Evolutionary conservation across 2,888 invertebrate species (phyloP).

Genomic region (Halocaridina rubra): DNA sequence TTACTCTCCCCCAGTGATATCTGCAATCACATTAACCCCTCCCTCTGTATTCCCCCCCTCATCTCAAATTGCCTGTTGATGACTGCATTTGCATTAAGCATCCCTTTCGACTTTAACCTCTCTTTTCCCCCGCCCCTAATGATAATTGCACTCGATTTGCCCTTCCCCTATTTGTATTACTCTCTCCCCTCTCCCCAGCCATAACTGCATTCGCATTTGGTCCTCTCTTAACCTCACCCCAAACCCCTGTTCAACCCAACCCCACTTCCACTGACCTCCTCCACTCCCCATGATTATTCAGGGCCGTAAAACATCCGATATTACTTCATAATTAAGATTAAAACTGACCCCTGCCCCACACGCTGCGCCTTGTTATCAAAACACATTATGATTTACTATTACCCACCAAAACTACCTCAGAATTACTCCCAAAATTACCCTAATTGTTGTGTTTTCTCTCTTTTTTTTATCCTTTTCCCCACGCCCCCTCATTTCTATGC

Average conservation of each 20-base stretch:
- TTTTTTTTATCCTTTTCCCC: background rate
- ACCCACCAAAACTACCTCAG: background rate
- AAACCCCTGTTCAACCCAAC: background rate
- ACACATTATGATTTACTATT: background rate
- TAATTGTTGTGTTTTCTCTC: background rate
- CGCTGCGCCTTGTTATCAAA: background rate
- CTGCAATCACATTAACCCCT: too few relatives aligned
- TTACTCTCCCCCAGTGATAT: too few relatives aligned
- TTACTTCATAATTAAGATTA: background rate
- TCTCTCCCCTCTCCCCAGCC: background rate
- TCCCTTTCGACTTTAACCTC: too few relatives aligned
- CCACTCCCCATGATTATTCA: background rate
- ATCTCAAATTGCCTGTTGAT: too few relatives aligned
- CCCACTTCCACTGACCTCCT: background rate
- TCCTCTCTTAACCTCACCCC: background rate
- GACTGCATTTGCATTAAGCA: too few relatives aligned
- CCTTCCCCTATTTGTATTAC: background rate
- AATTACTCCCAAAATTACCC: background rate
- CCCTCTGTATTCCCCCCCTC: too few relatives aligned
- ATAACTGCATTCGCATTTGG: background rate
- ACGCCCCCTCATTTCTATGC: background rate
- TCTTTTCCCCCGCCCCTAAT: too few relatives aligned
- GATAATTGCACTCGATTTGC: too few relatives aligned
- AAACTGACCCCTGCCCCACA: background rate
- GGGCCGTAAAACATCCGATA: background rate